These are phyloP conservation scores for Eupeodes latifasciatus DNA, from an alignment of 2,888 invertebrate species.

Conservation along the genomic window DNA sequence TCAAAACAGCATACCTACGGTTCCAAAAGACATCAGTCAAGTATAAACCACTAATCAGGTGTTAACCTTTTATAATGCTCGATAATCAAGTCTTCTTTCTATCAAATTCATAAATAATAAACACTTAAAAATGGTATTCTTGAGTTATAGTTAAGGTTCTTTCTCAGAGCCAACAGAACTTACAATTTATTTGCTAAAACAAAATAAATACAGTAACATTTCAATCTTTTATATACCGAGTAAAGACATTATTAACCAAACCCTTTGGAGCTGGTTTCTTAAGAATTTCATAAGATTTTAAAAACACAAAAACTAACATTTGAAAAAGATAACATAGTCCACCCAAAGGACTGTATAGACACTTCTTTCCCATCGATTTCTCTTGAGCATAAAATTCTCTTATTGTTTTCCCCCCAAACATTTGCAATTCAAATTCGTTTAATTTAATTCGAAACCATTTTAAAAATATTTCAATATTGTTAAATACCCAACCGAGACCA, in stretches of 20 bases:
- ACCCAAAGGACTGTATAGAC: slow-evolving; percentile 27
- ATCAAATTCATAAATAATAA: no score
- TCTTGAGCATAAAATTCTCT: slow-evolving; percentile 51
- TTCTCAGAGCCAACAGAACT: not conserved
- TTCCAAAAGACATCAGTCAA: no score
- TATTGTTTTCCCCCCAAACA: slow-evolving; percentile 47
- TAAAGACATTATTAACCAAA: slow-evolving; percentile 56
- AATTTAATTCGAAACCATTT: slow-evolving; percentile 53
- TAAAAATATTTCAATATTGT: slow-evolving; percentile 40
- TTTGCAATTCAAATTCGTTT: slow-evolving; percentile 7
- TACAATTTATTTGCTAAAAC: not conserved
- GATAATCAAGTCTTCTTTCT: no score
- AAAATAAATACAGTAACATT: not conserved
- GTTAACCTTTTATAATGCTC: no score
- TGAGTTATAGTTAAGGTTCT: no score
- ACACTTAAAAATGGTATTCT: no score
- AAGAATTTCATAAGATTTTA: slow-evolving; percentile 39
- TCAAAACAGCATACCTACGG: no score
- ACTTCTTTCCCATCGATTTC: slow-evolving; percentile 35
- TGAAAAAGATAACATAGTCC: slow-evolving; percentile 41
- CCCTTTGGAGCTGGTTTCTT: slow-evolving; percentile 61
- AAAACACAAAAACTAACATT: not conserved
- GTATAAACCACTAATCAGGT: no score
- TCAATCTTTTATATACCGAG: slow-evolving; percentile 60
- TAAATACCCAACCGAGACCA: slow-evolving; percentile 32